Evolutionary conservation across 2,797 vertebrate species (phyloP).

Genomic region (Cetoscarus ocellatus): DNA sequence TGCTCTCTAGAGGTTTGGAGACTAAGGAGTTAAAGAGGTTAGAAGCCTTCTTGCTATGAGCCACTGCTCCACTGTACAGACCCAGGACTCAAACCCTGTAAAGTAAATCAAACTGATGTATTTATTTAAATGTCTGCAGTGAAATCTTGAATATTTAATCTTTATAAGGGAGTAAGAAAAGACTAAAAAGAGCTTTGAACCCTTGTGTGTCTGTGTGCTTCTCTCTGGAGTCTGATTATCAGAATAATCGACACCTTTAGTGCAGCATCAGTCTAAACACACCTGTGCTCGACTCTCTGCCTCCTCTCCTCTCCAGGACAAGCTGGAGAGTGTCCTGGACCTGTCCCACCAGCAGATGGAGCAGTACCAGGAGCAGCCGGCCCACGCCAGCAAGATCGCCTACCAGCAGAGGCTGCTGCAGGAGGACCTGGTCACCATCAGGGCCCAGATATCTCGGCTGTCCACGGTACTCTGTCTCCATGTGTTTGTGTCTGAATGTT

Average conservation of each 20-base stretch:
- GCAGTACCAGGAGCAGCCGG: conserved; percentile 92
- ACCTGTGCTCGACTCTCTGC: conserved; percentile 6
- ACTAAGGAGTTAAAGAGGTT: too few species aligned
- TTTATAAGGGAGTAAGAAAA: neutral
- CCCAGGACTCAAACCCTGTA: too few species aligned
- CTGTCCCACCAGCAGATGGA: conserved; percentile 96
- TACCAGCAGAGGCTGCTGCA: conserved; percentile 95
- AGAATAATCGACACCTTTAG: too few species aligned
- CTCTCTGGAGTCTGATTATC: conserved; percentile 31
- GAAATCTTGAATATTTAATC: too few species aligned
- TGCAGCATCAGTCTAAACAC: too few species aligned
- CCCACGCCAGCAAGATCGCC: conserved; percentile 92
- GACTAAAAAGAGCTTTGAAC: neutral
- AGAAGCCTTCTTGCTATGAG: too few species aligned
- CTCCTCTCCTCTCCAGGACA: conserved; percentile 84
- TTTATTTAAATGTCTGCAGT: too few species aligned
- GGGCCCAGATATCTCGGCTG: conserved; percentile 93
- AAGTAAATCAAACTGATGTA: too few species aligned
- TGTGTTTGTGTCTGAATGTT: too few species aligned
- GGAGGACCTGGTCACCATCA: conserved; percentile 94
- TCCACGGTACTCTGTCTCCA: conserved; percentile 84
- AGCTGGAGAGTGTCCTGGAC: conserved; percentile 93
- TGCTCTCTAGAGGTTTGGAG: too few species aligned
- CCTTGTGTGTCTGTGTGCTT: conserved; percentile 19
- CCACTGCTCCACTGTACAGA: too few species aligned